phyloP scores from a whole-genome alignment of 1,140 invertebrate genomes.

The Papilio xuthus region DNA sequence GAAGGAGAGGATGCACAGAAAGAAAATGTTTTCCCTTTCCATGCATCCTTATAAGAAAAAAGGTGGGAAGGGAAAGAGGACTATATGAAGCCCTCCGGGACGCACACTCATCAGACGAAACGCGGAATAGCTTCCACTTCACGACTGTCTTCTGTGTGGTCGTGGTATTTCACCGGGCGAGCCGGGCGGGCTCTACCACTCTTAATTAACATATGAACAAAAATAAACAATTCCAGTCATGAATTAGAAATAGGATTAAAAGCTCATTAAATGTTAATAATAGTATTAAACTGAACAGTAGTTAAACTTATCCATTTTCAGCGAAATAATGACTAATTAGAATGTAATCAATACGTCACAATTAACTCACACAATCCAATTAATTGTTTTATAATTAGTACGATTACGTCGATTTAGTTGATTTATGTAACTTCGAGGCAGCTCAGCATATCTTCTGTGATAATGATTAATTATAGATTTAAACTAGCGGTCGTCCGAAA shows the following conservation, averaged over 20 bases:
- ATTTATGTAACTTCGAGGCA: neutral
- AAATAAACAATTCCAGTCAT: neutral
- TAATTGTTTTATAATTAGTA: conserved; percentile 20
- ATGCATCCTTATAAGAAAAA: no score
- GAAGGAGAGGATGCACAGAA: no score
- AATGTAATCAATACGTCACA: conserved; percentile 1
- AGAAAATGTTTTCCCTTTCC: no score
- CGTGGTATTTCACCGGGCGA: no score
- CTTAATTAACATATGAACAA: neutral
- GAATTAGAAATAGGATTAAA: neutral
- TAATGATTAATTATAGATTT: neutral
- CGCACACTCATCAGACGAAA: no score
- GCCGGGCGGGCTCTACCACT: no score
- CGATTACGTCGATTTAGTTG: neutral
- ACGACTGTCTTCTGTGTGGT: no score
- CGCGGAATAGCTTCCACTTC: no score
- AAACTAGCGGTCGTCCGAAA: neutral
- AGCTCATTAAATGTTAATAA: neutral
- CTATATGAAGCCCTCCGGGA: no score
- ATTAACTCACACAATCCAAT: conserved; percentile 1
- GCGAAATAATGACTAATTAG: conserved; percentile 14
- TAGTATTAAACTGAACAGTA: neutral
- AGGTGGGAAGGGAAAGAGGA: no score
- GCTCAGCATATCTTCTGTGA: neutral
- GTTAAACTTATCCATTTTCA: neutral